Evolutionary conservation across 2,888 invertebrate genomes (phyloP).

Genomic region (Cephus nigrinus): DNA sequence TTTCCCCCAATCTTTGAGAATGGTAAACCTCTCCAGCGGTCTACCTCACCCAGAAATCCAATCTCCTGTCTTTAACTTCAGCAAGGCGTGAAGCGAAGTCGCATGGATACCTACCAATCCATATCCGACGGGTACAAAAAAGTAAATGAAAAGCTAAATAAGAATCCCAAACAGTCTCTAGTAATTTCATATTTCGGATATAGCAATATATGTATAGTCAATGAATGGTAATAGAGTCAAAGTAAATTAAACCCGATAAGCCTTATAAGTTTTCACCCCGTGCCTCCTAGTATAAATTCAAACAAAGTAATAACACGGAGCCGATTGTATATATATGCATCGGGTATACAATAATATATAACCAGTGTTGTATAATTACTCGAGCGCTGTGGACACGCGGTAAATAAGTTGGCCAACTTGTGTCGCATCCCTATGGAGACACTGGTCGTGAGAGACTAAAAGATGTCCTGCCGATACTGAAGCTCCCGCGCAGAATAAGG

Average conservation of each 20-base stretch:
- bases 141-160: neutral
- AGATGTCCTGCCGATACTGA: neutral
- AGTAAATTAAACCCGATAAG: neutral
- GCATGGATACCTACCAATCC: neutral
- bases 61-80: neutral
- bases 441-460: slow-evolving; percentile 26
- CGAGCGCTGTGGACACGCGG: slow-evolving; percentile 25
- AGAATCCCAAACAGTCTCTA: neutral
- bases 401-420: slow-evolving; percentile 28
- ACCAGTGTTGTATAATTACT: slow-evolving; percentile 28
- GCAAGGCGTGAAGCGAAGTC: neutral
- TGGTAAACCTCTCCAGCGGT: neutral
- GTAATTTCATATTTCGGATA: neutral
- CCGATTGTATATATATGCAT: neutral
- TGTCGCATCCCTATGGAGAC: slow-evolving; percentile 33
- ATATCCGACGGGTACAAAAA: neutral
- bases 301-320: neutral
- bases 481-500: slow-evolving; percentile 4
- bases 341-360: neutral
- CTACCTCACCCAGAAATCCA: neutral
- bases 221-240: neutral
- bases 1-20: neutral
- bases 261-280: neutral
- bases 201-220: neutral
- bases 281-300: neutral